Percentiles rank a stretch among this genome's conserved stretches.
Conservation (phyloP, 1,140 invertebrate species). For the Aphelinus atriplicis region DNA sequence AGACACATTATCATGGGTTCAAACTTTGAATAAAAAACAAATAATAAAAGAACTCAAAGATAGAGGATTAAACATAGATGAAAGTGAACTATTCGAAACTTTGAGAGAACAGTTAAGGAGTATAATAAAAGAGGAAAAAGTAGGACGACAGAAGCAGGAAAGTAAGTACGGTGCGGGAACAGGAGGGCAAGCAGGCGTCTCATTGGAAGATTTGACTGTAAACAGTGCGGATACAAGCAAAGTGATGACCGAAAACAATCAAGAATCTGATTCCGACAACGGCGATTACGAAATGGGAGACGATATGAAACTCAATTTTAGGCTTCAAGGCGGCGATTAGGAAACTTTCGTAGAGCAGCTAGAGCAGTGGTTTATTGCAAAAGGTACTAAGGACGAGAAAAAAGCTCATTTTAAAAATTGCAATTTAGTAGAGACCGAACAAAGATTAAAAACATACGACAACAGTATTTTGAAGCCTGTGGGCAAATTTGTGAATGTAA, state of each 20-base stretch:
- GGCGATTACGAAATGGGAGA: neutral
- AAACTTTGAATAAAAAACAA: neutral
- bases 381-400: neutral
- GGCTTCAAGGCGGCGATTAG: neutral
- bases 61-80: neutral
- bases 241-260: neutral
- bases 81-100: neutral
- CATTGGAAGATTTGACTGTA: no score
- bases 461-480: constrained; percentile 7
- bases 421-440: constrained; percentile 20
- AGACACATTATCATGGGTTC: neutral
- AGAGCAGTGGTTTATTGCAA: neutral
- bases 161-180: no score
- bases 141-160: no score
- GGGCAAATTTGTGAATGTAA: constrained; percentile 26
- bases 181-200: no score
- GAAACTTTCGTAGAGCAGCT: neutral
- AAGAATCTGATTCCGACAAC: neutral
- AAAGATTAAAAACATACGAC: constrained; percentile 28
- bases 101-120: neutral
- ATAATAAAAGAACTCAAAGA: neutral
- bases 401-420: constrained; percentile 7
- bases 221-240: neutral
- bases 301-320: neutral
- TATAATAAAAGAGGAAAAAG: neutral